Evolutionary conservation across 2,797 vertebrate genomes (phyloP), one percentile per base, ranked within the genome.

Genomic region (Enoplosus armatus): DNA sequence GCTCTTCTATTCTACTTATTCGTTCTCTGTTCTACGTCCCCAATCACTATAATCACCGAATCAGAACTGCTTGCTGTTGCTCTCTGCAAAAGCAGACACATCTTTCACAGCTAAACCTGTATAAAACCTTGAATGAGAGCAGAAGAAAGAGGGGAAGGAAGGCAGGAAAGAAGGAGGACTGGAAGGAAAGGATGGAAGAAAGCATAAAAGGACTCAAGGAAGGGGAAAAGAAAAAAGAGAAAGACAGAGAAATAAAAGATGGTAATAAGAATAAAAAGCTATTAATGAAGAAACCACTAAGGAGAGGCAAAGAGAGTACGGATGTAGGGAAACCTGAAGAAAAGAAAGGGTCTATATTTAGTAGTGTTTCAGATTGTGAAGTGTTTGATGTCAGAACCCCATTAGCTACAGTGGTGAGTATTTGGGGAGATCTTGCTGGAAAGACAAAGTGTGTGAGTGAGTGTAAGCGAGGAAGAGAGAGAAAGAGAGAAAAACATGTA

Each of bases 331-430:
- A 82, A 72, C 53, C 41, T 71, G 58, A 77, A 68, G 60, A 75
- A 77, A 79, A 66, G 35, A 72, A 74, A 72, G n/a, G 6, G 8
- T 50, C 51, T 86, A 68, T 75, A 80, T 75, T 79, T 78, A 63
- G 72, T 22, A 43, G 50, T 77, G 55, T 84, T 85, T 84, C 63
- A 72, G 53, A 82, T 64, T 58, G 58, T 27, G 43, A 87, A 58
- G 45, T 10, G 48, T 89, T 91, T 89, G 83, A 89, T 83, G 84
- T 90, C 78, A 86, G 63, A 85, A 51, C 68, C 64, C 68, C 50
- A 87, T 87, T 83, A 88, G 75, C 54, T 64, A 72, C 72, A 79
- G 58, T n/a, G 8, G 50, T 24, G 58, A 77, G 73, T 76, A 55
- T 82, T 81, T 85, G 31, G 55, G 76, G 48, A 70, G 35, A 83